phyloP scores from a whole-genome alignment of 2,888 invertebrate species.

The Microchrysa polita region DNA sequence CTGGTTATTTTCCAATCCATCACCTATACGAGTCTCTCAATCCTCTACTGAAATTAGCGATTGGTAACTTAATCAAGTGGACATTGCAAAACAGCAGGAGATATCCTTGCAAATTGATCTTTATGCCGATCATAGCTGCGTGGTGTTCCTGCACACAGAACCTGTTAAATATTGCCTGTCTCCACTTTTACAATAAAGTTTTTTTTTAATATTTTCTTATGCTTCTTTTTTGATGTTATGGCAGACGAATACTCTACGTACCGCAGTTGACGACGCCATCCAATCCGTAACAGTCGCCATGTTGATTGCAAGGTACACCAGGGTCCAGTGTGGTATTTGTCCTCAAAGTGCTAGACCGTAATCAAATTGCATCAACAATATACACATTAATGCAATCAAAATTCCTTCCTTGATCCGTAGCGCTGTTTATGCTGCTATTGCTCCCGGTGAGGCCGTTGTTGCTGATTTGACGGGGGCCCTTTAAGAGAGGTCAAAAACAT shows the following conservation, averaged over 20 bases:
- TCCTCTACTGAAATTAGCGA: too few relatives aligned
- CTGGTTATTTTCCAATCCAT: too few relatives aligned
- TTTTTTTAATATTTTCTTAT: not conserved
- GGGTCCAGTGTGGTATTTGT: not conserved
- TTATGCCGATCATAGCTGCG: not conserved
- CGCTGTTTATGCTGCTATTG: not conserved
- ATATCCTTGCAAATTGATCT: conserved; percentile 7
- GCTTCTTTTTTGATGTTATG: too few relatives aligned
- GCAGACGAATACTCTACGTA: too few relatives aligned
- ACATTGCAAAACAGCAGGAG: conserved; percentile 6
- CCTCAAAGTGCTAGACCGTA: conserved; percentile 24
- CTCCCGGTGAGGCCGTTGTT: not conserved
- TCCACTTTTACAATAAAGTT: too few relatives aligned
- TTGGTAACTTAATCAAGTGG: conserved; percentile 8
- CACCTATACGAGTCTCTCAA: too few relatives aligned
- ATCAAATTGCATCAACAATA: conserved; percentile 20
- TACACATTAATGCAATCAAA: conserved; percentile 5
- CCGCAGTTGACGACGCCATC: too few relatives aligned
- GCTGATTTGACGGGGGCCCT: not conserved
- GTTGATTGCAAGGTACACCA: not conserved
- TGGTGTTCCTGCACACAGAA: not conserved
- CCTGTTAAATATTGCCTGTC: not conserved
- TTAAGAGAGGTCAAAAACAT: too few relatives aligned
- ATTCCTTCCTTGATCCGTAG: not conserved
- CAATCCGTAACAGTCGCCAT: not conserved